Conservation (phyloP, 2,113 vertebrate species). For the Eclectus roratus region DNA sequence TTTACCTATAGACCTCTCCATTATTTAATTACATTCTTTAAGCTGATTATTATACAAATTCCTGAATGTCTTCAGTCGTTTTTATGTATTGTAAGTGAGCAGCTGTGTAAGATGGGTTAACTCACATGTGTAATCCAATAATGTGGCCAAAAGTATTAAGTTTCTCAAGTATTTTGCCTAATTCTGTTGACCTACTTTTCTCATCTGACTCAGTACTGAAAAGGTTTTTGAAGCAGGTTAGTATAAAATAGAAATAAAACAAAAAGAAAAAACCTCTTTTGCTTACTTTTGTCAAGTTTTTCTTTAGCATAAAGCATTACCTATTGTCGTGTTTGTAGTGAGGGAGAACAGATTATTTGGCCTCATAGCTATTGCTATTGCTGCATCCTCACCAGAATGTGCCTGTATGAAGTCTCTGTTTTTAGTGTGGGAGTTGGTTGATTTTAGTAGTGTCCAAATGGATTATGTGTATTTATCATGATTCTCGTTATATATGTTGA, state of each 20-base stretch:
- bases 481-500: not conserved
- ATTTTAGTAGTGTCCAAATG: not conserved
- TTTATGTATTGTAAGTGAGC: not conserved
- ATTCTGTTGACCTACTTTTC: not conserved
- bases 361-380: not conserved
- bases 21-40: not conserved
- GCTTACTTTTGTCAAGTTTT: not conserved
- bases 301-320: not conserved
- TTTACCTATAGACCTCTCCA: not conserved
- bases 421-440: not conserved
- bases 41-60: not conserved
- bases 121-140: constrained; percentile 15
- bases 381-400: not conserved
- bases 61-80: not conserved
- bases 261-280: not conserved
- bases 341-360: not conserved
- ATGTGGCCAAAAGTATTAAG: not conserved
- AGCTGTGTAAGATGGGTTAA: not conserved
- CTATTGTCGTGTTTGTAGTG: not conserved
- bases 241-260: not conserved
- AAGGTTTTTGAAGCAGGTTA: not conserved
- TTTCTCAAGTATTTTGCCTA: not conserved
- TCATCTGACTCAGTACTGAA: not conserved
- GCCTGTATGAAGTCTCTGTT: not conserved
- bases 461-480: not conserved